These are phyloP conservation scores for Gambusia affinis DNA, from an alignment of 2,113 vertebrate genomes.

Conservation along the genomic window DNA sequence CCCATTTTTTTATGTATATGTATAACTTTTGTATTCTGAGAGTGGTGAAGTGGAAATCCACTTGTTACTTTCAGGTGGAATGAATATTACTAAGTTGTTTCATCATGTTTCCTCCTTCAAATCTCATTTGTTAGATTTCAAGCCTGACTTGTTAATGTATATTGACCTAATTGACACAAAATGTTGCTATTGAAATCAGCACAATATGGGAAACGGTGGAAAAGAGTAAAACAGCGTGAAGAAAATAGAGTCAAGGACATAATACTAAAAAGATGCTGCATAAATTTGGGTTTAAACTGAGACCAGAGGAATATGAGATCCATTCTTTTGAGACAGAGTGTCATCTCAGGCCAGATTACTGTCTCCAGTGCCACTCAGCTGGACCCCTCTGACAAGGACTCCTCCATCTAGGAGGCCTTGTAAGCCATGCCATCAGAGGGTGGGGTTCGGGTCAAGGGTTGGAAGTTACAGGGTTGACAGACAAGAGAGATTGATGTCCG, in stretches of 20 bases:
- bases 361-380: slow-evolving; percentile 68
- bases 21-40: too few relatives aligned
- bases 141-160: too few relatives aligned
- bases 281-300: slow-evolving; percentile 23
- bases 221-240: slow-evolving; percentile 25
- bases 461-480: slow-evolving; percentile 69
- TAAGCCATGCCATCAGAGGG: slow-evolving; percentile 64
- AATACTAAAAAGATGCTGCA: not conserved
- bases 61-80: too few relatives aligned
- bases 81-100: too few relatives aligned
- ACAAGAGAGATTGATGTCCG: slow-evolving; percentile 75
- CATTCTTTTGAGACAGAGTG: slow-evolving; percentile 50
- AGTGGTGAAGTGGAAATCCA: too few relatives aligned
- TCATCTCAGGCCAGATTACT: slow-evolving; percentile 63
- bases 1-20: too few relatives aligned
- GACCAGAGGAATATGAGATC: slow-evolving; percentile 43
- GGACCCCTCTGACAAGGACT: slow-evolving; percentile 60
- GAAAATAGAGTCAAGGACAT: not conserved
- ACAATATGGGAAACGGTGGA: slow-evolving; percentile 38
- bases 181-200: slow-evolving; percentile 41
- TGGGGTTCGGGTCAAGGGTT: slow-evolving; percentile 73
- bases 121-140: too few relatives aligned
- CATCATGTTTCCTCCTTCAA: too few relatives aligned
- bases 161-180: too few relatives aligned
- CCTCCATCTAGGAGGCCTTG: slow-evolving; percentile 48